Conservation (phyloP, 2,797 vertebrate species). For the Synaphobranchus kaupii region DNA sequence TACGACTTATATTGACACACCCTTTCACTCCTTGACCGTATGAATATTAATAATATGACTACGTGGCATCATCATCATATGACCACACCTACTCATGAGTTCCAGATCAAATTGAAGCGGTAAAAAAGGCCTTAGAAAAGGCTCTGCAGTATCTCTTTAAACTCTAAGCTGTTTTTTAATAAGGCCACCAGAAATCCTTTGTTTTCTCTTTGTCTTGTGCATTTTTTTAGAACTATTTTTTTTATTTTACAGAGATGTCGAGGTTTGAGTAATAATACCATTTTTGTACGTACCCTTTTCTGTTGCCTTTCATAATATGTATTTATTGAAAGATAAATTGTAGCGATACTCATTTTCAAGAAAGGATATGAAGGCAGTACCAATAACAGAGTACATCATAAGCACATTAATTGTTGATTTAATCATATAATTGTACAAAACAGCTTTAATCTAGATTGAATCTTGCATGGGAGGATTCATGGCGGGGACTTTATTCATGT, state of each 20-base stretch:
- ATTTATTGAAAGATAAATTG: conserved; percentile 15
- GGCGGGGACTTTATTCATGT: background rate
- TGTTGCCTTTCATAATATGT: background rate
- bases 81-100: too few relatives aligned
- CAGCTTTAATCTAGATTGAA: conserved; percentile 17
- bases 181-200: background rate
- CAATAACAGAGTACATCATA: background rate
- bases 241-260: conserved; percentile 6
- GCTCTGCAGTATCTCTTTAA: too few relatives aligned
- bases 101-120: too few relatives aligned
- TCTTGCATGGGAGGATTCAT: background rate
- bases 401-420: background rate
- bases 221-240: background rate
- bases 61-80: too few relatives aligned
- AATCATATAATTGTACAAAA: background rate
- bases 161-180: background rate
- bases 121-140: too few relatives aligned
- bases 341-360: background rate
- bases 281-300: background rate
- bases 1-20: too few relatives aligned
- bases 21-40: too few relatives aligned
- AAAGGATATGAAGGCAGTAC: background rate
- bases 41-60: too few relatives aligned
- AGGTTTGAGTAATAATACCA: background rate
- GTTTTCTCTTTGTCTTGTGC: background rate